Percentiles rank a stretch among this genome's conserved stretches.
Evolutionary conservation across 2,113 vertebrate species (phyloP).

Genomic region (Neopipo cinnamomea): DNA sequence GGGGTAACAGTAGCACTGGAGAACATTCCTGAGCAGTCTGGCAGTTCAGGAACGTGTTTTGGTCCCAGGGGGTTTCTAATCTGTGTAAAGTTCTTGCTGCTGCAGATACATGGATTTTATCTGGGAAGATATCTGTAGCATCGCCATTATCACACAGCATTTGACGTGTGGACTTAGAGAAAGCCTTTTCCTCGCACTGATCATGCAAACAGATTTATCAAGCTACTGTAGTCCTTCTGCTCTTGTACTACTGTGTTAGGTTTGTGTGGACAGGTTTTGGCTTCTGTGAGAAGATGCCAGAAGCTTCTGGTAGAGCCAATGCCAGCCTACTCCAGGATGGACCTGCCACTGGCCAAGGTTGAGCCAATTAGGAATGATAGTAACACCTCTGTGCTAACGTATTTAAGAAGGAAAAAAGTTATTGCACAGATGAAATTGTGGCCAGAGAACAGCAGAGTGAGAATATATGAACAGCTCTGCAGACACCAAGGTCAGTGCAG

Average conservation of each 20-base stretch:
- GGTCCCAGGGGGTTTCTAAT: background rate
- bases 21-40: background rate
- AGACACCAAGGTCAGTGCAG: background rate
- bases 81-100: background rate
- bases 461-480: background rate
- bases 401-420: background rate
- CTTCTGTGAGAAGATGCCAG: background rate
- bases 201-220: background rate
- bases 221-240: background rate
- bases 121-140: background rate
- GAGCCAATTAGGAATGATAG: background rate
- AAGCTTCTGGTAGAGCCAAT: background rate
- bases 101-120: background rate
- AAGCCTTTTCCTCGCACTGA: background rate
- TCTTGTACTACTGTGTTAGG: background rate
- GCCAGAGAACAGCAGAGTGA: background rate
- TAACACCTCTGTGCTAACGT: background rate
- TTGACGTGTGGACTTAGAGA: background rate
- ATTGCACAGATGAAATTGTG: background rate
- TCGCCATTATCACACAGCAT: background rate
- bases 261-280: background rate
- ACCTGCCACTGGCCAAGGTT: background rate
- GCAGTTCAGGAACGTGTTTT: background rate
- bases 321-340: background rate
- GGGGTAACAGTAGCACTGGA: no score